Conservation (phyloP, 1,140 invertebrate species). For the Radopholus similis region DNA sequence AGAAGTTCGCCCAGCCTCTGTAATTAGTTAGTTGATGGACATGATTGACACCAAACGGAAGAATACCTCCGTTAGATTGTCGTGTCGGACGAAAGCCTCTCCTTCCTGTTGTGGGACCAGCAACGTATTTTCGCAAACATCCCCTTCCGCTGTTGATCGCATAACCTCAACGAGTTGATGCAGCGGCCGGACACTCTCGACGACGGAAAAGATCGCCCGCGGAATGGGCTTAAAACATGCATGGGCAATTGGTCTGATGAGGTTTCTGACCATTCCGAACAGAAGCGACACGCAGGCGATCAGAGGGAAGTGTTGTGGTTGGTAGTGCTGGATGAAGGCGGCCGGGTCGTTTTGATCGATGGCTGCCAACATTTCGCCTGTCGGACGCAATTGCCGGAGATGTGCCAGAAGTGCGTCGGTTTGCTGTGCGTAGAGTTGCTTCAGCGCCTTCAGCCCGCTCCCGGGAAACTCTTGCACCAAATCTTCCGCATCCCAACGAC, state of each 20-base stretch:
- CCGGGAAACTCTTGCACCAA: conserved; percentile 5
- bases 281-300: conserved; percentile 12
- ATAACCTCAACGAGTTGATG: conserved; percentile 30
- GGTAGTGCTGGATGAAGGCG: conserved; percentile 10
- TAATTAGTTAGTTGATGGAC: too few species aligned
- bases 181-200: conserved; percentile 34
- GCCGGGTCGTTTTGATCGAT: conserved; percentile 6
- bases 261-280: conserved; percentile 16
- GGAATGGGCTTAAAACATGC: conserved; percentile 26
- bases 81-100: conserved; percentile 23
- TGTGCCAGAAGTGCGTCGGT: conserved; percentile 19
- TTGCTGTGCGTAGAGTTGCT: conserved; percentile 15
- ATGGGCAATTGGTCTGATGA: conserved; percentile 8
- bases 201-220: conserved; percentile 1
- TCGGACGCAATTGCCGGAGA: background rate
- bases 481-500: background rate
- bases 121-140: background rate
- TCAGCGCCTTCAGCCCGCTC: conserved; percentile 1
- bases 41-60: too few species aligned
- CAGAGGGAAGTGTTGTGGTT: conserved; percentile 16
- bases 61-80: conserved; percentile 30
- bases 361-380: conserved; percentile 18
- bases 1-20: background rate
- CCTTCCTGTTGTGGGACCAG: conserved; percentile 22
- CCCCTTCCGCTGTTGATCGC: background rate